Base-by-base conservation (phyloP, 2,888 invertebrate genomes). In the Caenorhabditis angaria region DNA sequence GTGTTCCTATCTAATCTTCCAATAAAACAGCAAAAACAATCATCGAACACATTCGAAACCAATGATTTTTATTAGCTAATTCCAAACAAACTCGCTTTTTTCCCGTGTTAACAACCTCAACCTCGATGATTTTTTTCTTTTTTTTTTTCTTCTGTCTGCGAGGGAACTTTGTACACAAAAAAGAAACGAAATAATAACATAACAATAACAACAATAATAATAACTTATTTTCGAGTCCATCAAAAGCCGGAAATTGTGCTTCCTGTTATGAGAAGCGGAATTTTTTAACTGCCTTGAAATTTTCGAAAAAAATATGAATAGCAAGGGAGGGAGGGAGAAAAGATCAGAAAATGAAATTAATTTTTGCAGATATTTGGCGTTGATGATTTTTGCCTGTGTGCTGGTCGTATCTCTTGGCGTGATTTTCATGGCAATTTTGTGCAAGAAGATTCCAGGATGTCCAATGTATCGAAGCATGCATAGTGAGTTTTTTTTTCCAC, bases 301-400 rank as follows among this genome's bases (percentile, higher is more conserved):
- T 6, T 22, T 50, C 20, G 50, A 6, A 18, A n/a, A 50, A 6
- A 18, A 14, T 22, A 14, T 35, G 14, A 14, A 14, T 10, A 35
- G 35, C 8, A 35, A 35, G 35, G 35, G 14, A 14, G 14, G 35
- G 35, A 35, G 35, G 35, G 14, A 35, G 6, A 35, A 35, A 35
- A 35, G 6, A n/a, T n/a, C n/a, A n/a, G n/a, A n/a, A n/a, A n/a
- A n/a, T n/a, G 22, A 20, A 54, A 27, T 54, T 54, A 8, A 54
- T 54, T 24, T 61, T 79, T 77, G 48, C 75, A 80, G 79, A 25
- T 80, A 80, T 41, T 71, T 80, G n/a, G 73, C 70, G 12, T 60
- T 77, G 24, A 70, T 80, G 5, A 73, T 80, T 27, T 66, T 80
- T 27, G 69, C 73, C 3, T 53, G 71, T 10, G 62, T 80, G 12